Evolutionary conservation across 1,140 invertebrate genomes (phyloP).

Genomic region (Araneus ventricosus): DNA sequence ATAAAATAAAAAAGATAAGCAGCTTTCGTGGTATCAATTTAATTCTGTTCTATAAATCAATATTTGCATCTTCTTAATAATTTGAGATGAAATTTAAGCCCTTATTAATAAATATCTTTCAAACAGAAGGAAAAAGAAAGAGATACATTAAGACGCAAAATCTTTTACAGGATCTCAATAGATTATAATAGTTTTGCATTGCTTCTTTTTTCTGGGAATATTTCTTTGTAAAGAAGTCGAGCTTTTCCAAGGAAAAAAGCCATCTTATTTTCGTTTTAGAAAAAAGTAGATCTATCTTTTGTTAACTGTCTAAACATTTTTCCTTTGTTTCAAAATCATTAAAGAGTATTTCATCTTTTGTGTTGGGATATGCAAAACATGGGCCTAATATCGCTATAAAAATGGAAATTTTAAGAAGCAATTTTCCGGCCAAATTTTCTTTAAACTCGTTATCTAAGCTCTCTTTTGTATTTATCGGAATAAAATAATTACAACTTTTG

Average conservation of each 20-base stretch:
- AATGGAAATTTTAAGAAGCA: no score
- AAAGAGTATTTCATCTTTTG: no score
- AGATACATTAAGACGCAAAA: constrained; percentile 8
- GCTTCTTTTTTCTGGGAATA: not conserved
- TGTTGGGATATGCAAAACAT: no score
- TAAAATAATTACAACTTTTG: no score
- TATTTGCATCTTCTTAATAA: constrained; percentile 25
- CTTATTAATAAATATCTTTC: constrained; percentile 4
- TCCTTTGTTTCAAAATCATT: no score
- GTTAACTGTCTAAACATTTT: no score
- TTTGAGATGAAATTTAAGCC: constrained; percentile 9
- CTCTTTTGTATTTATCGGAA: no score
- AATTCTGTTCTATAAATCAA: constrained; percentile 43
- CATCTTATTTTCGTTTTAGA: not conserved
- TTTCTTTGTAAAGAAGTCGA: not conserved
- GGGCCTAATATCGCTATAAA: no score
- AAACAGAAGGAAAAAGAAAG: not conserved
- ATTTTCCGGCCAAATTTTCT: no score
- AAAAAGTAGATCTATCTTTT: no score
- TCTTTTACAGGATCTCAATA: not conserved
- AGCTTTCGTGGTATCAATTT: constrained; percentile 43
- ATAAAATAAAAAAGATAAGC: constrained; percentile 30
- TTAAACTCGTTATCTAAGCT: no score
- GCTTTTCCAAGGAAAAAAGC: not conserved
- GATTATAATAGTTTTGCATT: not conserved